Conservation (phyloP, 2,113 vertebrate species). For the Junco hyemalis region DNA sequence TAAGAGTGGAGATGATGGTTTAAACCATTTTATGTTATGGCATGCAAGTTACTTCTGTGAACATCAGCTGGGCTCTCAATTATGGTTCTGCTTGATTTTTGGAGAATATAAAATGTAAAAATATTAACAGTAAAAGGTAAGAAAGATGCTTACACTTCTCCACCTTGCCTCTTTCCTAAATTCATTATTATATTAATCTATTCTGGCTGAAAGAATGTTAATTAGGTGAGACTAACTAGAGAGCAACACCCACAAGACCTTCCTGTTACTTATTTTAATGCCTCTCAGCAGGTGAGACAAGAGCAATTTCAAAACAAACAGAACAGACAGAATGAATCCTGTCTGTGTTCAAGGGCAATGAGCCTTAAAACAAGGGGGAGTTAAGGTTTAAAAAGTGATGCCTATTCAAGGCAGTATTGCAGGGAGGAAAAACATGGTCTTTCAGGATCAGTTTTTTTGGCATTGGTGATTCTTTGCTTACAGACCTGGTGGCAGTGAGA, state of each 20-base stretch:
- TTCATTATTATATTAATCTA: neutral
- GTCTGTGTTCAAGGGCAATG: neutral
- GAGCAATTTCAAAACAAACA: slow-evolving; percentile 6
- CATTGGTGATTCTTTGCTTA: neutral
- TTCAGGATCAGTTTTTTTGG: neutral
- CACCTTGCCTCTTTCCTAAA: accelerated
- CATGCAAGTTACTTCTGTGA: neutral
- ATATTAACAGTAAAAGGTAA: neutral
- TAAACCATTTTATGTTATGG: neutral
- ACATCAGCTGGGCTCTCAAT: neutral
- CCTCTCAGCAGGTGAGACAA: neutral
- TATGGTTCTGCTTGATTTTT: neutral
- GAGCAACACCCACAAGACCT: neutral
- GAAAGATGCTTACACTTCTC: neutral
- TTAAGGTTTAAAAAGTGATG: neutral
- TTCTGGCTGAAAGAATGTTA: neutral
- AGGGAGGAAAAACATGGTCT: neutral
- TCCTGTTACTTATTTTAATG: neutral
- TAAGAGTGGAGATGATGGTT: neutral
- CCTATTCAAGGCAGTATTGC: neutral
- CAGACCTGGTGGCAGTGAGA: neutral
- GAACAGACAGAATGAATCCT: slow-evolving; percentile 25
- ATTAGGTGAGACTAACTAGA: slow-evolving; percentile 6
- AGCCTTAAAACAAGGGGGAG: neutral
- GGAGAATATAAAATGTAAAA: neutral